Conservation (phyloP, 1,140 invertebrate genomes). For the Drosophila pseudoananassae region DNA sequence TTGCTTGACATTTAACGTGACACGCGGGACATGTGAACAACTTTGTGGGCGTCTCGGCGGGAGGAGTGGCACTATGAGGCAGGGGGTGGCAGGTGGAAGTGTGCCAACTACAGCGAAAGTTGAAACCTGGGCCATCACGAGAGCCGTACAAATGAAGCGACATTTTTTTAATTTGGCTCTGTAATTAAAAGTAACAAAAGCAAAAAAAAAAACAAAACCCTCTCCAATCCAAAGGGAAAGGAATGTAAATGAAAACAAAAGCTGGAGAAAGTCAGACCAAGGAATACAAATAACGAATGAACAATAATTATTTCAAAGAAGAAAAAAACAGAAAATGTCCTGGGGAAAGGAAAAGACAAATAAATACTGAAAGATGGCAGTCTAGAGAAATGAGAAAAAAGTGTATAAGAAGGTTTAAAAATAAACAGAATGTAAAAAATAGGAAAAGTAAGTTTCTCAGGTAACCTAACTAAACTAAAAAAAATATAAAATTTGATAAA, state of each 20-base stretch:
- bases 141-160: slow-evolving; percentile 49
- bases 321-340: slow-evolving; percentile 27
- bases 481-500: background rate
- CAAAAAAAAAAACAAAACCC: slow-evolving; percentile 38
- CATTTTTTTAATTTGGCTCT: slow-evolving; percentile 69
- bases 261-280: slow-evolving; percentile 23
- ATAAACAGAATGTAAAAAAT: background rate
- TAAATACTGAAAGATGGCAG: slow-evolving; percentile 7
- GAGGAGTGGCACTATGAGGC: background rate
- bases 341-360: slow-evolving; percentile 17
- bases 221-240: slow-evolving; percentile 16
- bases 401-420: background rate
- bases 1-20: slow-evolving; percentile 77
- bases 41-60: slow-evolving; percentile 8
- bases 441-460: too few relatives aligned
- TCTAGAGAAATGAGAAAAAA: slow-evolving; percentile 2
- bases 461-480: too few relatives aligned
- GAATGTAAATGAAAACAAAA: slow-evolving; percentile 21
- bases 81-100: background rate
- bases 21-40: slow-evolving; percentile 67
- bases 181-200: slow-evolving; percentile 76
- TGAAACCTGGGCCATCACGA: slow-evolving; percentile 26
- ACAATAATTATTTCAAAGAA: slow-evolving; percentile 44
- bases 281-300: slow-evolving; percentile 25
- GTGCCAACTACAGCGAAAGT: slow-evolving; percentile 54